Base-by-base conservation (phyloP, 1,140 invertebrate species). In the Dufourea novaeangliae region DNA sequence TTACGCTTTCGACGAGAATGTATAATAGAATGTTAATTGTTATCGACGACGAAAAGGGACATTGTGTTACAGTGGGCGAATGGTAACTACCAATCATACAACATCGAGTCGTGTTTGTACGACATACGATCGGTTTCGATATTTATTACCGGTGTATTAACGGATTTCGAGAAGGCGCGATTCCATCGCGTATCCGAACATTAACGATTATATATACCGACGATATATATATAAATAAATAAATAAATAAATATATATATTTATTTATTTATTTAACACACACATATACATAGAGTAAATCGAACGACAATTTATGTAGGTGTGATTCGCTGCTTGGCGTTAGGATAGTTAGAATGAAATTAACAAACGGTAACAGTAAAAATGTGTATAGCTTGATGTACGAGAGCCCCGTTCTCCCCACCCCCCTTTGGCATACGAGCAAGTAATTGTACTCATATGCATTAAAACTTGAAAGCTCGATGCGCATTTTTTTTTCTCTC, bases 341-440 rank as follows among this genome's bases (percentile, higher is more conserved):
- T 84, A 82, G 83, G 71, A 57, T 82, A 87, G 86, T 77, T 86
- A 87, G 81, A 75, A 84, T 76, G 56, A 85, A 86, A 87, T 87
- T 86, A 86, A 87, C 75, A 82, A 81, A 83, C 57, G 50, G 64
- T 70, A 82, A 75, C 78, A 86, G 74, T 78, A 79, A 79, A 85
- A 80, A 82, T 72, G 63, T 88, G 86, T 88, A 88, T 86, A 88
- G 85, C 73, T 84, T 85, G 70, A 82, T 85, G 79, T 85, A 84
- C 64, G 66, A 78, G 56, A 73, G 69, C 57, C 32, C 46, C 20
- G 50, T 10, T 17, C 20, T 44, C 22, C 44, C 22, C 27, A n/a
- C 20, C 4, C 6, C 17, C 54, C 54, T 78, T 59, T 56, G 54
- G 70, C 2, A 67, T 67, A 68, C 54, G 62, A 70, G 32, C 56